Evolutionary conservation across 2,888 invertebrate genomes (phyloP), one percentile per base, ranked within the genome.

Genomic region (Diarsia mendica): DNA sequence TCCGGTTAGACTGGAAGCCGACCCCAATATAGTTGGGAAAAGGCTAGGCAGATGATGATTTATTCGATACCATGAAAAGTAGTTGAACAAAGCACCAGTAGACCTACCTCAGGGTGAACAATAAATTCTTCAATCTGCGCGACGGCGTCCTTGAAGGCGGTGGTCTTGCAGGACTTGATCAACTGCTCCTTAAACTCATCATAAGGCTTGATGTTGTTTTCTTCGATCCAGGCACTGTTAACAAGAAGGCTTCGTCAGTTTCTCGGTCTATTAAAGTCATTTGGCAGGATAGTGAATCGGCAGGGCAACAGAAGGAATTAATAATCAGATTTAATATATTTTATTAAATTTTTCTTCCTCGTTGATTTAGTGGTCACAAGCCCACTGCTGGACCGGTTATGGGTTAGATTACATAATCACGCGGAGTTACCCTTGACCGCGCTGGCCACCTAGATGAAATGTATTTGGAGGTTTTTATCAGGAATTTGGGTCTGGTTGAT

Each of bases 191-290:
- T 98, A 93, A 97, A 98, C 80, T 98, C 97, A 20, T 97, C 97
- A 93, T 99, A 99, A 0, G 98, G 98, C 93, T 98, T 98, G 71
- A 99, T 98, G 90, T 98, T 98, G 83, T 97, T 97, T 85, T 98
- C 98, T 91, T 98, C 98, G 84, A 99, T 98, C 98, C 99, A 99
- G 10, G 98, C 99, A 96, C 98, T 98, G 96, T 90, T 88, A 89
- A 82, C 76, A 90, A 90, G 20, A 72, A 53, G 2, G 18, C 9
- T 0, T 58, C 20, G 61, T 86, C 39, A 85, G 55, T 60, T n/a
- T 77, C 23, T 46, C 66, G 4, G 49, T 51, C 20, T 10, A 44
- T 5, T 2, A 28, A 33, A 53, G 23, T 58, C 11, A 48, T 39
- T 39, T 5, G 8, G 20, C 23, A 23, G 66, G 28, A 28, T 6